Base-by-base conservation (phyloP, 2,888 invertebrate species). In the Galeruca laticollis region DNA sequence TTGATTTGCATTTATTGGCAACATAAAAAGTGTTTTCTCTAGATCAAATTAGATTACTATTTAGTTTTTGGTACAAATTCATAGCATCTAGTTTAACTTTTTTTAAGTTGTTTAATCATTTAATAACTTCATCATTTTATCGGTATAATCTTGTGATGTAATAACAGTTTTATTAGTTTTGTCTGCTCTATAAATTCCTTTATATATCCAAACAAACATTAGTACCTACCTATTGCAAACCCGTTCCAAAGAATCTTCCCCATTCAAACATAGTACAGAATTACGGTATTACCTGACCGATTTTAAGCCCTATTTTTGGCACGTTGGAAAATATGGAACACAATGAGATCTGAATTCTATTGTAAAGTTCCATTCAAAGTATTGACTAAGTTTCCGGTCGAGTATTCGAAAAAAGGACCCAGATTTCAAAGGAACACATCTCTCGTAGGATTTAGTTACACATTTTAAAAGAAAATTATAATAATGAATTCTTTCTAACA, bases 391-490 rank as follows among this genome's bases (percentile, higher is more conserved):
- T 52, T 52, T 52, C 52, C 52, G 52, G 52, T 52, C 52, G 21
- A 52, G 9, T 21, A 52, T 52, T 52, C 52, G 21, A 52, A 52
- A 52, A 52, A 52, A 15, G 52, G 52, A 13, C 52, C 52, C 9
- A 52, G 1, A 52, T 26, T 52, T 52, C 52, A 52, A 52, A 21
- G 26, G 52, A 52, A 8, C 21, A 52, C 26, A 52, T 26, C 52
- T 26, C 26, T 52, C 52, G 52, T 52, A 52, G 52, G 52, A 52
- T 52, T 52, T 52, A 26, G 52, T 52, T 52, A 52, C 52, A 52
- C 52, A 21, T 52, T 52, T 26, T 21, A 26, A 26, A 52, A 26
- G n/a, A 26, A 26, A 52, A 52, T 52, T 52, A 26, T 26, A 26
- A 52, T 52, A 26, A 40, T 40, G n/a, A 47, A 47, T 47, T 47